A percentile compares a stretch with the other conserved stretches of the same genome.
These are phyloP conservation scores for Synanthedon myopaeformis DNA, from an alignment of 2,888 invertebrate genomes.

Conservation along the genomic window DNA sequence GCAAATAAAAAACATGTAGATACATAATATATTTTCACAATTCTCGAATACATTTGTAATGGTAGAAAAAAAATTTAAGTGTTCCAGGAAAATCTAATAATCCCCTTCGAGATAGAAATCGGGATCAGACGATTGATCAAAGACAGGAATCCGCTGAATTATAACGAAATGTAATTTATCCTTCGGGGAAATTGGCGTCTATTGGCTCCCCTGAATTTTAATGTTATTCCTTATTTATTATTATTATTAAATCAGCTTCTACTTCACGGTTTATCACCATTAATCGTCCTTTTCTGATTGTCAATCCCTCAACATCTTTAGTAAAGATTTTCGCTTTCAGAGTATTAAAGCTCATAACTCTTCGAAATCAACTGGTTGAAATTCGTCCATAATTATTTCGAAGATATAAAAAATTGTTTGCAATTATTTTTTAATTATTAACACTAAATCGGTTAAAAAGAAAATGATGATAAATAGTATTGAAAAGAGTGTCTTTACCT, in stretches of 20 bases:
- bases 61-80: conserved; percentile 18
- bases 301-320: no score
- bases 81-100: conserved; percentile 39
- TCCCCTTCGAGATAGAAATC: conserved; percentile 17
- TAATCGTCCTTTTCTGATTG: no score
- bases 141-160: conserved; percentile 31
- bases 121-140: conserved; percentile 39
- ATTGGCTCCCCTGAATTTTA: background rate
- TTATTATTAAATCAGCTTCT: conserved; percentile 1
- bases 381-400: no score
- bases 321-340: background rate
- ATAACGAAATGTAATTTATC: conserved; percentile 27
- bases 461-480: no score
- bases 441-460: no score
- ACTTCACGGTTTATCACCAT: no score
- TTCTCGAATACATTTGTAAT: conserved; percentile 1
- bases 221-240: conserved; percentile 1
- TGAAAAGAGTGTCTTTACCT: no score
- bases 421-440: no score
- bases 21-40: no score
- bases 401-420: no score
- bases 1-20: no score
- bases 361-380: background rate
- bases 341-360: background rate
- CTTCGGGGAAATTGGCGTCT: background rate